A percentile compares a stretch with the other conserved stretches of the same genome.
phyloP scores from a whole-genome alignment of 2,113 vertebrate species.

The Diphyllodes magnificus region DNA sequence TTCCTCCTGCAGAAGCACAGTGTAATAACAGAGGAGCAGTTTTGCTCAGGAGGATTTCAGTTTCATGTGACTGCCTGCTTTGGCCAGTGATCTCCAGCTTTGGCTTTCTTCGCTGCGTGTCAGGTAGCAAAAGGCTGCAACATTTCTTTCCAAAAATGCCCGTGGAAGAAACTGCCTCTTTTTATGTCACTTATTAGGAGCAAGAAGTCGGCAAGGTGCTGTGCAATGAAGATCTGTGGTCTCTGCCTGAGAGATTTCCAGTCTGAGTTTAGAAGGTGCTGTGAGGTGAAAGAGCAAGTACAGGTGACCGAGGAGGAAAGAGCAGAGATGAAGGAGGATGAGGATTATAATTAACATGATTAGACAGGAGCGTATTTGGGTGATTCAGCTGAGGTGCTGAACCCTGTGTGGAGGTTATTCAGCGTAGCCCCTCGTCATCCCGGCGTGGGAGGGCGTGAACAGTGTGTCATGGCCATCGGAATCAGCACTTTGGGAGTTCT shows the following conservation, averaged over 20 bases:
- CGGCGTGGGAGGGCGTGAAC: background rate
- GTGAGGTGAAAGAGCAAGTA: constrained; percentile 34
- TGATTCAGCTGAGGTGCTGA: constrained; percentile 24
- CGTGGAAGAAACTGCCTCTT: background rate
- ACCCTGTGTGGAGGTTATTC: background rate
- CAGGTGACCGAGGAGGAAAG: constrained; percentile 4
- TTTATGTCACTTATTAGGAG: background rate
- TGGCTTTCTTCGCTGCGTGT: background rate
- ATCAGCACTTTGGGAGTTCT: fast-evolving
- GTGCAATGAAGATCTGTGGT: background rate
- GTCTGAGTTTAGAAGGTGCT: constrained; percentile 10
- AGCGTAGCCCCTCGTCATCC: background rate
- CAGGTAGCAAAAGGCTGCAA: background rate
- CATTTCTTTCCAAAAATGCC: background rate
- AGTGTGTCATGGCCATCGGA: background rate
- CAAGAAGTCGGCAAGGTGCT: background rate
- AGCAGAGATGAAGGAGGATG: constrained; percentile 8
- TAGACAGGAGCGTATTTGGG: background rate
- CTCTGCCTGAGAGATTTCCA: background rate
- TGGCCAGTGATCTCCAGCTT: background rate
- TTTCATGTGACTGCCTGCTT: background rate
- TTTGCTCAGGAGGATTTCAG: background rate
- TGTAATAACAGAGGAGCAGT: constrained; percentile 4
- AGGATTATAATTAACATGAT: constrained; percentile 37
- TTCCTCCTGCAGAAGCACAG: background rate